Evolutionary conservation across 1,140 invertebrate species (phyloP).

Genomic region (Armadillidium nasatum): DNA sequence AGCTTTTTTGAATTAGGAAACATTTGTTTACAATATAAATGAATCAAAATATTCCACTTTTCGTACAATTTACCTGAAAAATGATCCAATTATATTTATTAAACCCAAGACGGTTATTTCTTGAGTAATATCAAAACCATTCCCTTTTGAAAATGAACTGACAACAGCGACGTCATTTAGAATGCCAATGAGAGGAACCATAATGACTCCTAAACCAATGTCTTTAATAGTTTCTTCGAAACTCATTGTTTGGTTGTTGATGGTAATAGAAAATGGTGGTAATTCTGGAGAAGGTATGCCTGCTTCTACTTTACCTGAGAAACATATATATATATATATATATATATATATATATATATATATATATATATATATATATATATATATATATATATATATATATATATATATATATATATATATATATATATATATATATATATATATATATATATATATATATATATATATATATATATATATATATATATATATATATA

Average conservation of each 20-base stretch:
- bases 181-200: conserved; percentile 71
- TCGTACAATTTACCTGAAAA: conserved; percentile 58
- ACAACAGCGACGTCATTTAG: conserved; percentile 73
- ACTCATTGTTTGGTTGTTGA: conserved; percentile 34
- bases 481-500: no score
- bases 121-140: conserved; percentile 72
- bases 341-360: no score
- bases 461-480: no score
- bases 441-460: no score
- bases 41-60: no score
- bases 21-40: no score
- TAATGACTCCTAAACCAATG: conserved; percentile 67
- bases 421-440: no score
- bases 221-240: conserved; percentile 60
- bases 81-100: conserved; percentile 84
- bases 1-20: no score
- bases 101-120: conserved; percentile 76
- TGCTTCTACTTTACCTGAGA: conserved; percentile 37
- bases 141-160: conserved; percentile 61
- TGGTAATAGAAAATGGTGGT: conserved; percentile 34
- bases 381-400: no score
- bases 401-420: no score
- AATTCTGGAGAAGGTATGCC: conserved; percentile 32
- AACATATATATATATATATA: no score
- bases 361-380: no score